phyloP scores from a whole-genome alignment of 2,888 invertebrate genomes.

The Lottia gigantea region DNA sequence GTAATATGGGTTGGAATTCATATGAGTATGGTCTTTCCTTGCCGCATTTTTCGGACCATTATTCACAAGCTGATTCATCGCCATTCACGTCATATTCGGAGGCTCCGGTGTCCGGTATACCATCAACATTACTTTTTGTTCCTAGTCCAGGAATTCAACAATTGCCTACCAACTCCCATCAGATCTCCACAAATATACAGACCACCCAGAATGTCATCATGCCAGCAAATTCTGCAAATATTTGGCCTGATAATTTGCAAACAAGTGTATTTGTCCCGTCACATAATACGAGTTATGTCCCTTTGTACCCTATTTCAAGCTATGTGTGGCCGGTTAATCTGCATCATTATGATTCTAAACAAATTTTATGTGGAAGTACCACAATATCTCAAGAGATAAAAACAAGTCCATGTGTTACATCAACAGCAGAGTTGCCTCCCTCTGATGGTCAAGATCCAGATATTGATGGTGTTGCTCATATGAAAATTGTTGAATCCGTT shows the following conservation, averaged over 20 bases:
- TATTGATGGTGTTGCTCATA: conserved; percentile 39
- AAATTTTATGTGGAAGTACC: not conserved
- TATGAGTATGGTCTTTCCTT: not conserved
- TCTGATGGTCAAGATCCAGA: conserved; percentile 24
- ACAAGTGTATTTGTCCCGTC: not conserved
- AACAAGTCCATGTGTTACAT: not conserved
- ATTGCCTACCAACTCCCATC: not conserved
- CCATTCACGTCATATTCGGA: not conserved
- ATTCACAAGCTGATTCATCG: not conserved
- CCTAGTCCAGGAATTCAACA: not conserved
- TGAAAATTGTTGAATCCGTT: conserved; percentile 43
- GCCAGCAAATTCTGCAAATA: not conserved
- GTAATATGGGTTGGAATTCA: not conserved
- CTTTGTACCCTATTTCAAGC: not conserved
- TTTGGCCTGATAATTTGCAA: not conserved
- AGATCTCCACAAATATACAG: not conserved
- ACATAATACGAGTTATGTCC: not conserved
- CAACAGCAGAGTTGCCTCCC: not conserved
- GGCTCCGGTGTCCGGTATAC: not conserved
- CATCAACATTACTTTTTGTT: not conserved
- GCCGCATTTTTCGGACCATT: not conserved
- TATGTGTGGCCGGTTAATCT: not conserved
- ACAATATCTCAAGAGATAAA: not conserved
- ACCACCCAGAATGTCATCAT: not conserved
- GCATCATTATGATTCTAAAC: no score